Percentiles rank a stretch among this genome's conserved stretches.
These are phyloP conservation scores for Leptopterna dolabrata DNA, from an alignment of 2,888 invertebrate species.

Conservation along the genomic window DNA sequence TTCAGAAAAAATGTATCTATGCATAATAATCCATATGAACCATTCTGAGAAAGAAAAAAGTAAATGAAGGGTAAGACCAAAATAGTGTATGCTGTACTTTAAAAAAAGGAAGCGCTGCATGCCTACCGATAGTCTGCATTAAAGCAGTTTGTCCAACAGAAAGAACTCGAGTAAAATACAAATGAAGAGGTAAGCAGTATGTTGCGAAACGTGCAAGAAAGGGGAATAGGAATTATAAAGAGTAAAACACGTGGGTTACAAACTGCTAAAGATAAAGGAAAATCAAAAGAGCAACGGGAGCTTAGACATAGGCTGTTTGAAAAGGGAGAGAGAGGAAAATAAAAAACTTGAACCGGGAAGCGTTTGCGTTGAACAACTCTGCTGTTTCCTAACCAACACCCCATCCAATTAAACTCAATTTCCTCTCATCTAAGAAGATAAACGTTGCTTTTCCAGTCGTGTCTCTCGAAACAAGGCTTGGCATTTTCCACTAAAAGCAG, in stretches of 20 bases:
- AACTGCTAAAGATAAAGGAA: background rate
- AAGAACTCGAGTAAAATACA: too few species aligned
- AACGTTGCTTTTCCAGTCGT: background rate
- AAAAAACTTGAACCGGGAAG: background rate
- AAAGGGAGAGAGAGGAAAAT: background rate
- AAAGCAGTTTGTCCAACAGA: too few species aligned
- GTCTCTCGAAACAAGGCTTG: background rate
- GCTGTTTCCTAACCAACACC: background rate
- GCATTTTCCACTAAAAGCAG: background rate
- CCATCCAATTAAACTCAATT: background rate
- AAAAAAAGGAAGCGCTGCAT: too few species aligned
- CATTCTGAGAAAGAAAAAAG: too few species aligned
- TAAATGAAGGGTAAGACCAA: too few species aligned
- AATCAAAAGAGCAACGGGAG: background rate
- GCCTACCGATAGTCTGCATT: too few species aligned
- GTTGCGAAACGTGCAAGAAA: too few species aligned
- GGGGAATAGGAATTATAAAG: too few species aligned
- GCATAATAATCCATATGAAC: too few species aligned
- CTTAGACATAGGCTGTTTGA: background rate
- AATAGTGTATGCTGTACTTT: too few species aligned
- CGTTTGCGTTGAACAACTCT: background rate
- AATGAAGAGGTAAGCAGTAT: too few species aligned
- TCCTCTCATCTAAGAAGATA: background rate
- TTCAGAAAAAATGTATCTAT: too few species aligned
- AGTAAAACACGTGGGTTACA: background rate